Conservation (phyloP, 2,888 invertebrate genomes). For the Sinelater perroti region DNA sequence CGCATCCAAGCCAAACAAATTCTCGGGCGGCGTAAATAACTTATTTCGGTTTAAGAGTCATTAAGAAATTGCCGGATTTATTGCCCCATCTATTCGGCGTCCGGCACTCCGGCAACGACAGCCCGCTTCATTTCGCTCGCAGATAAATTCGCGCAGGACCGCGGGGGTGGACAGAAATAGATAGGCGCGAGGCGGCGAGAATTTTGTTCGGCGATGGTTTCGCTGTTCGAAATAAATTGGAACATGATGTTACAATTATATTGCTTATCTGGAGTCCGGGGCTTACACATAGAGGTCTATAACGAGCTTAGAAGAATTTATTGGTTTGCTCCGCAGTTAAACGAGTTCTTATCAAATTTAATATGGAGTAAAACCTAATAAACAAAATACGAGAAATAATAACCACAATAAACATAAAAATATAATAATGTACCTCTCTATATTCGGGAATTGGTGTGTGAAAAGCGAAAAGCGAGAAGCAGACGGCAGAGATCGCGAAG, state of each 20-base stretch:
- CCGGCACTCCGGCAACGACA: constrained; percentile 45
- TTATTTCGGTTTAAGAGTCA: constrained; percentile 41
- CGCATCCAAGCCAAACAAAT: constrained; percentile 20
- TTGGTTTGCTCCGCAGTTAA: too few species aligned
- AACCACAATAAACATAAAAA: too few species aligned
- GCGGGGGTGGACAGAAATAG: constrained; percentile 46
- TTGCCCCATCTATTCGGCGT: constrained; percentile 46
- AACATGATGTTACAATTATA: constrained; percentile 4
- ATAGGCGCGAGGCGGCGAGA: constrained; percentile 36
- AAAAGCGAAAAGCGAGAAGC: too few species aligned
- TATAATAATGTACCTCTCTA: too few species aligned
- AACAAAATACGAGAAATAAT: too few species aligned
- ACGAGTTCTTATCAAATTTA: too few species aligned
- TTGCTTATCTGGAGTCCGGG: too few species aligned
- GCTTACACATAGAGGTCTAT: too few species aligned
- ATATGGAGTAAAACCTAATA: too few species aligned
- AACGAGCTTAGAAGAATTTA: too few species aligned
- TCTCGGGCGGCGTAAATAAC: constrained; percentile 44
- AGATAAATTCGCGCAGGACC: constrained; percentile 44
- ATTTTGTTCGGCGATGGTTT: constrained; percentile 5
- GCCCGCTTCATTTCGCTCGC: constrained; percentile 46
- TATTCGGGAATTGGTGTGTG: too few species aligned
- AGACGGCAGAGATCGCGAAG: too few species aligned
- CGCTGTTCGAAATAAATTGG: not conserved
- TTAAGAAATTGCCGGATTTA: constrained; percentile 49